Conservation (phyloP, 1,140 invertebrate genomes). For the Trypoxylus dichotomus region DNA sequence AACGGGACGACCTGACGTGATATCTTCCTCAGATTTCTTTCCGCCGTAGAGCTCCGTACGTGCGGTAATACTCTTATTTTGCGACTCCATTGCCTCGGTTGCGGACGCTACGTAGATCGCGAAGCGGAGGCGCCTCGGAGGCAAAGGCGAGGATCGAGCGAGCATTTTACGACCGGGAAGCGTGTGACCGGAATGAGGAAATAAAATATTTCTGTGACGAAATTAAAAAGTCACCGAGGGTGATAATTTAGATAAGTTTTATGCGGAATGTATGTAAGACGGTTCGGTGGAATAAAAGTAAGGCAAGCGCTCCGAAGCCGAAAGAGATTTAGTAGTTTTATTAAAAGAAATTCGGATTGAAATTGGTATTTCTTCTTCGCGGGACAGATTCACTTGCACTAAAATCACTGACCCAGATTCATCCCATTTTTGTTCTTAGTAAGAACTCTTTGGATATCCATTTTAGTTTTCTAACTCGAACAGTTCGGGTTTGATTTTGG, state of each 20-base stretch:
- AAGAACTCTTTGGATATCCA: too few relatives aligned
- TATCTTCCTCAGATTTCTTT: slow-evolving; percentile 2
- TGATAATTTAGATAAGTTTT: not conserved
- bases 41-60: not conserved
- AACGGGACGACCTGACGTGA: not conserved
- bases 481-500: too few relatives aligned
- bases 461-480: too few relatives aligned
- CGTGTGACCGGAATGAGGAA: slow-evolving; percentile 3
- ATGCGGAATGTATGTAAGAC: too few relatives aligned
- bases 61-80: slow-evolving; percentile 3
- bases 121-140: not conserved
- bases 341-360: too few relatives aligned
- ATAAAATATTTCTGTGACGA: not conserved
- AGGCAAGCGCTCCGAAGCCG: too few relatives aligned
- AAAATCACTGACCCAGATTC: too few relatives aligned
- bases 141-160: not conserved
- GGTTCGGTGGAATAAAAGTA: too few relatives aligned
- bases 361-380: too few relatives aligned
- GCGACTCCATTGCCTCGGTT: not conserved
- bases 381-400: too few relatives aligned
- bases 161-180: not conserved
- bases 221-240: slow-evolving; percentile 1
- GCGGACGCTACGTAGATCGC: not conserved
- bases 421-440: too few relatives aligned
- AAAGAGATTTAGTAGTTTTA: too few relatives aligned